A percentile compares a stretch with the other conserved stretches of the same genome.
phyloP scores from a whole-genome alignment of 2,888 invertebrate species.

The Allygus modestus region DNA sequence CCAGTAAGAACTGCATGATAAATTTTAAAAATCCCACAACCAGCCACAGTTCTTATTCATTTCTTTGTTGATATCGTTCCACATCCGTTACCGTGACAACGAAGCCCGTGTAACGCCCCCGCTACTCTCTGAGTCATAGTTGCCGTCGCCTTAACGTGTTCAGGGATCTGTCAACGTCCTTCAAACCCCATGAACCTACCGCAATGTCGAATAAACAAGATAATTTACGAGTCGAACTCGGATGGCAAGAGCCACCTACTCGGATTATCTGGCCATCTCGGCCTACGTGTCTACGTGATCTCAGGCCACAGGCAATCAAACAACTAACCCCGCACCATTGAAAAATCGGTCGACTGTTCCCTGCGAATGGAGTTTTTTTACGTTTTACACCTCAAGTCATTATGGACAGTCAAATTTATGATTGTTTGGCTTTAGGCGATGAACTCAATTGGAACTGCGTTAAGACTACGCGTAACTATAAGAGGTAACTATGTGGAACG shows the following conservation, averaged over 20 bases:
- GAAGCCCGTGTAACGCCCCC: not conserved
- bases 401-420: too few species aligned
- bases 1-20: too few species aligned
- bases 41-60: not conserved
- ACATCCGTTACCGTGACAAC: not conserved
- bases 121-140: not conserved
- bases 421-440: too few species aligned
- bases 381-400: too few species aligned
- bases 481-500: too few species aligned
- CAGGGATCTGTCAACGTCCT: not conserved
- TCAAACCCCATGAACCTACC: conserved; percentile 28
- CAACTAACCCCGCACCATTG: too few species aligned
- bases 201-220: conserved; percentile 26
- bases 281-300: not conserved
- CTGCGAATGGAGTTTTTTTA: not conserved
- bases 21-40: too few species aligned
- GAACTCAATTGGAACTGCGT: too few species aligned
- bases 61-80: not conserved
- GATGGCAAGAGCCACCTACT: not conserved
- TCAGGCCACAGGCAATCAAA: not conserved
- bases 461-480: too few species aligned
- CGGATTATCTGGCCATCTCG: not conserved
- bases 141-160: not conserved
- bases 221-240: conserved; percentile 8
- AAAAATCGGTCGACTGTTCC: not conserved